Conservation (phyloP, 1,140 invertebrate species). For the Eufriesea mexicana region DNA sequence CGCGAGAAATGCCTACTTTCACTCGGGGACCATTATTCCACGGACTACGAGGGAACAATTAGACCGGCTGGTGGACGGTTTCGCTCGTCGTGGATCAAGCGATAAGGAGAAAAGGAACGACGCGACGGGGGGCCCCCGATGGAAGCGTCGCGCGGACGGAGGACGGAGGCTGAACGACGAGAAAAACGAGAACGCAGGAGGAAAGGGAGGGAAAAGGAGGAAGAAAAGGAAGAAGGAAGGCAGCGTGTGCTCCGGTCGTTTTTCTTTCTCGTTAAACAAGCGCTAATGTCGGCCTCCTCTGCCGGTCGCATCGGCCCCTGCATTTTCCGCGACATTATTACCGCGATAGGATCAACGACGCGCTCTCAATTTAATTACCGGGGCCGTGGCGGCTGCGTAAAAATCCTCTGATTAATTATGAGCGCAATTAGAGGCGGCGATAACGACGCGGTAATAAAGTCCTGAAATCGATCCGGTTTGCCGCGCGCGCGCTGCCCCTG, state of each 20-base stretch:
- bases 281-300: not conserved
- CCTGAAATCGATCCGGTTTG: slow-evolving; percentile 48
- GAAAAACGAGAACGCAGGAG: too few relatives aligned
- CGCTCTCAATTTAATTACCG: slow-evolving; percentile 46
- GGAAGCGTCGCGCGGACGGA: too few relatives aligned
- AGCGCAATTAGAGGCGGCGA: slow-evolving; percentile 49
- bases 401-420: slow-evolving; percentile 51
- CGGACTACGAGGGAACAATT: not conserved
- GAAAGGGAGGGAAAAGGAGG: too few relatives aligned
- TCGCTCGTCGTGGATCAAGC: not conserved
- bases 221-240: not conserved
- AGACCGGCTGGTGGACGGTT: not conserved
- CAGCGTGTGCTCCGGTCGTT: not conserved
- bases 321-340: slow-evolving; percentile 35
- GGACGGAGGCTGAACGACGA: too few relatives aligned
- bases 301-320: not conserved
- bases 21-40: not conserved
- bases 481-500: not conserved
- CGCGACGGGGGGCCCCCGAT: too few relatives aligned
- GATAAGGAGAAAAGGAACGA: not conserved
- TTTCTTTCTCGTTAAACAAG: slow-evolving; percentile 1
- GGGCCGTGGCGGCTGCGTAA: not conserved
- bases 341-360: slow-evolving; percentile 41
- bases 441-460: slow-evolving; percentile 46
- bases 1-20: not conserved